Evolutionary conservation across 1,140 invertebrate species (phyloP).

Genomic region (Lepidostoma basale): DNA sequence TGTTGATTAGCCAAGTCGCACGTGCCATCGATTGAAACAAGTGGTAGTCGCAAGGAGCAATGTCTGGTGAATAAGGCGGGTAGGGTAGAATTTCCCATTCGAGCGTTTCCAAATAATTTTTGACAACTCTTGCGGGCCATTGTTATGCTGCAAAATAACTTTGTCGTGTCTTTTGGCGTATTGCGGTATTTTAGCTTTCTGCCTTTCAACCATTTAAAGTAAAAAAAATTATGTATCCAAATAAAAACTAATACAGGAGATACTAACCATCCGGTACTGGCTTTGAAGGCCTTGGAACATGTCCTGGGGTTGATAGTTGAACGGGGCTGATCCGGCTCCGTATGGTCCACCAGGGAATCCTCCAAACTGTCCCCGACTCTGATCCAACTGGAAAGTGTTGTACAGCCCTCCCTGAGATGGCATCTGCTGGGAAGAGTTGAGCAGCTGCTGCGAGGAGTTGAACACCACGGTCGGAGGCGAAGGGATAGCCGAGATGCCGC

Average conservation of each 20-base stretch:
- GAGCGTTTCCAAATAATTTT: too few species aligned
- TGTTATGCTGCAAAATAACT: too few species aligned
- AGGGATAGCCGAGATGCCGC: conserved; percentile 78
- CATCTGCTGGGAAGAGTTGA: conserved; percentile 71
- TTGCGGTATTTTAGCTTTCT: too few species aligned
- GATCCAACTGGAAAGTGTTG: conserved; percentile 56
- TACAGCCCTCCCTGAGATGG: conserved; percentile 76
- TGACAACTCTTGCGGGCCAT: too few species aligned
- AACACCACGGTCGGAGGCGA: conserved; percentile 82
- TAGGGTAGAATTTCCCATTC: too few species aligned
- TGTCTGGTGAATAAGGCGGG: too few species aligned
- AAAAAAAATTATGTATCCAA: too few species aligned
- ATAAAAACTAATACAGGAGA: not conserved
- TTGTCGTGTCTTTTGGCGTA: too few species aligned
- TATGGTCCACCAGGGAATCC: conserved; percentile 58
- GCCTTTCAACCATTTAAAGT: too few species aligned
- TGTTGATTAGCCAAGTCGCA: too few species aligned
- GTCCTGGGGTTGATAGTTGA: conserved; percentile 70
- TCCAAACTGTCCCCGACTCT: conserved; percentile 57
- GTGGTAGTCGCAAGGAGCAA: too few species aligned
- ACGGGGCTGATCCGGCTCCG: conserved; percentile 58
- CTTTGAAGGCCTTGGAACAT: conserved; percentile 80
- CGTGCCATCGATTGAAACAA: too few species aligned
- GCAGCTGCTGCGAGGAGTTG: conserved; percentile 73
- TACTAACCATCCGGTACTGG: conserved; percentile 73